These are phyloP conservation scores for Nemurella pictetii DNA, from an alignment of 2,888 invertebrate genomes.

Conservation along the genomic window DNA sequence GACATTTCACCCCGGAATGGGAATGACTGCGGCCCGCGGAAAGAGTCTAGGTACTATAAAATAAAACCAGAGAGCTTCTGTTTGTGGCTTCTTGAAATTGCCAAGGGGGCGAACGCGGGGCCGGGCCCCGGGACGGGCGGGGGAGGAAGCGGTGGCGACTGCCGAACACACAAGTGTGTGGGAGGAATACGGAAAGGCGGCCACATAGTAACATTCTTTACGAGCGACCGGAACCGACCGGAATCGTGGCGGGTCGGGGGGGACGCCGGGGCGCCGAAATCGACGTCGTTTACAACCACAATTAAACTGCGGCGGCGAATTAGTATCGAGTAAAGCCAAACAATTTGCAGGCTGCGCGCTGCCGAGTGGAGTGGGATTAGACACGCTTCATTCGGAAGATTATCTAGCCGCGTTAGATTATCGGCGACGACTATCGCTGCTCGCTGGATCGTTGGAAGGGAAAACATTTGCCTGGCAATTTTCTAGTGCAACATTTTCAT, in stretches of 20 bases:
- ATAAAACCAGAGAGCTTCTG: slow-evolving; percentile 32
- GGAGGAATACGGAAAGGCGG: slow-evolving; percentile 20
- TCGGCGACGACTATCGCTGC: neutral
- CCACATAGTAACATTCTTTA: slow-evolving; percentile 27
- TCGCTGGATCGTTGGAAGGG: neutral
- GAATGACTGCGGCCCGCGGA: slow-evolving; percentile 30
- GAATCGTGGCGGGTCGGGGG: neutral
- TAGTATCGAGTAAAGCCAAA: neutral
- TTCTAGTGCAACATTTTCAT: neutral
- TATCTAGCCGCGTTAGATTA: neutral
- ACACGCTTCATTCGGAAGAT: neutral
- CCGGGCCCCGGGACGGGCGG: neutral
- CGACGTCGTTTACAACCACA: slow-evolving; percentile 21
- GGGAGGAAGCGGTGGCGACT: neutral
- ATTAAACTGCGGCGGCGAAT: slow-evolving; percentile 12
- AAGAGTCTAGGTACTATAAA: slow-evolving; percentile 28
- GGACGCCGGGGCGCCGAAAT: neutral
- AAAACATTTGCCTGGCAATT: neutral
- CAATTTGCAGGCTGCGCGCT: neutral
- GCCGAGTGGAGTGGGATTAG: neutral
- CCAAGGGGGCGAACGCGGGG: slow-evolving; percentile 4
- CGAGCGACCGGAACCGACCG: slow-evolving; percentile 28
- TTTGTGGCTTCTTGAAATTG: slow-evolving; percentile 32
- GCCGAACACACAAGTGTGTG: slow-evolving; percentile 23
- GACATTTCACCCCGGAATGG: slow-evolving; percentile 39